A percentile compares a stretch with the other conserved stretches of the same genome.
These are phyloP conservation scores for Drosophila yakuba DNA, from an alignment of 1,140 invertebrate genomes.

Conservation along the genomic window DNA sequence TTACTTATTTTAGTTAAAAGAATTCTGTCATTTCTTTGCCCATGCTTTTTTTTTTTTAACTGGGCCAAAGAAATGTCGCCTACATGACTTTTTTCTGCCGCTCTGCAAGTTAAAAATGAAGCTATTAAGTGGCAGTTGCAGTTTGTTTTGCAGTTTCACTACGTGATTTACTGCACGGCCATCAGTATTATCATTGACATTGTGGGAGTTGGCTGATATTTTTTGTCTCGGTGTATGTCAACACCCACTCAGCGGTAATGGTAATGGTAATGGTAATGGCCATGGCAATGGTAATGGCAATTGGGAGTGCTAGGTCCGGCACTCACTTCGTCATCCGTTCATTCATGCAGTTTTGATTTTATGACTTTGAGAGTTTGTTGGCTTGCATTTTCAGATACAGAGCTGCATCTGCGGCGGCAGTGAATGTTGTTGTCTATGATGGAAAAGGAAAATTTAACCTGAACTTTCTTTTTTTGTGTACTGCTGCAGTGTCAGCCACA, in stretches of 20 bases:
- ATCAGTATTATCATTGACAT: constrained; percentile 42
- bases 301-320: constrained; percentile 56
- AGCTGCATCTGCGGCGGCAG: constrained; percentile 48
- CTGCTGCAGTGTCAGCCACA: constrained; percentile 47
- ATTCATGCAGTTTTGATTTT: constrained; percentile 58
- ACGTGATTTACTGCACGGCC: constrained; percentile 29
- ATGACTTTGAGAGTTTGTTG: constrained; percentile 47
- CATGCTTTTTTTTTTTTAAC: constrained; percentile 10
- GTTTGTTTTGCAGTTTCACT: constrained; percentile 68
- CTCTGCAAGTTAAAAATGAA: constrained; percentile 56
- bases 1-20: background rate
- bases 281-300: constrained; percentile 46
- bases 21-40: background rate
- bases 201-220: constrained; percentile 17
- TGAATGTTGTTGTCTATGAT: constrained; percentile 71
- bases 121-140: constrained; percentile 75
- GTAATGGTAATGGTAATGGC: constrained; percentile 51
- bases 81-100: constrained; percentile 32
- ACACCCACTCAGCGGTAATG: constrained; percentile 61
- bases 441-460: constrained; percentile 78
- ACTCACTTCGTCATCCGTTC: constrained; percentile 62
- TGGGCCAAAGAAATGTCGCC: constrained; percentile 41
- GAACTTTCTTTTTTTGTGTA: constrained; percentile 79
- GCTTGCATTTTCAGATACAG: constrained; percentile 73
- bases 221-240: constrained; percentile 38